Evolutionary conservation across 1,140 invertebrate genomes (phyloP).

Genomic region (Acromyrmex charruanus): DNA sequence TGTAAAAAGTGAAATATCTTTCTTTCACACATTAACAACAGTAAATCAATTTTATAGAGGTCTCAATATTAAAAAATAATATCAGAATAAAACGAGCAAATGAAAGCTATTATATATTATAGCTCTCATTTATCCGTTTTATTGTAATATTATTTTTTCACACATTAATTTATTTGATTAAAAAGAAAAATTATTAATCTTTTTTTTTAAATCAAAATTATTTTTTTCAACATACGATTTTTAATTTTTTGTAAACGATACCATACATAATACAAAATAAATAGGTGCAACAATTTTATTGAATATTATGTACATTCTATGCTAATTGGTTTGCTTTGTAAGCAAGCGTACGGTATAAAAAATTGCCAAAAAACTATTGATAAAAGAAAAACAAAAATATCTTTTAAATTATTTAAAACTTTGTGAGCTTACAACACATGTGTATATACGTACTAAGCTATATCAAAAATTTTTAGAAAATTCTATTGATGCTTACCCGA

Average conservation of each 20-base stretch:
- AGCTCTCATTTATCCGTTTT: too few species aligned
- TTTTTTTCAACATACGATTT: not conserved
- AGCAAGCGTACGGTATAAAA: conserved; percentile 64
- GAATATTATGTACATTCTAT: conserved; percentile 47
- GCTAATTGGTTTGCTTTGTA: conserved; percentile 62
- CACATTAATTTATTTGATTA: not conserved
- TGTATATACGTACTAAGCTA: conserved; percentile 52
- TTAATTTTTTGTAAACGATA: not conserved
- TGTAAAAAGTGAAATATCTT: not conserved
- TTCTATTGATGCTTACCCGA: conserved; percentile 82
- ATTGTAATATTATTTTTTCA: not conserved
- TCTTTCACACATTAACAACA: not conserved
- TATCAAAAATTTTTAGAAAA: not conserved
- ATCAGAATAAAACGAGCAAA: too few species aligned
- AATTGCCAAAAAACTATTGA: conserved; percentile 55
- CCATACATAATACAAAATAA: conserved; percentile 15
- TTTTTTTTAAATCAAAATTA: not conserved
- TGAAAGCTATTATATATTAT: too few species aligned
- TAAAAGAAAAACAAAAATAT: conserved; percentile 42
- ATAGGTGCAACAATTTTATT: conserved; percentile 25
- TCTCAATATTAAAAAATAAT: too few species aligned
- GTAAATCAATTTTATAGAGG: too few species aligned
- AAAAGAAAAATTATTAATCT: not conserved
- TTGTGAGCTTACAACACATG: conserved; percentile 38
- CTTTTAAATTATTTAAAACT: conserved; percentile 55